Evolutionary conservation across 2,797 vertebrate species (phyloP).

Genomic region (Acanthurus leucopareius): DNA sequence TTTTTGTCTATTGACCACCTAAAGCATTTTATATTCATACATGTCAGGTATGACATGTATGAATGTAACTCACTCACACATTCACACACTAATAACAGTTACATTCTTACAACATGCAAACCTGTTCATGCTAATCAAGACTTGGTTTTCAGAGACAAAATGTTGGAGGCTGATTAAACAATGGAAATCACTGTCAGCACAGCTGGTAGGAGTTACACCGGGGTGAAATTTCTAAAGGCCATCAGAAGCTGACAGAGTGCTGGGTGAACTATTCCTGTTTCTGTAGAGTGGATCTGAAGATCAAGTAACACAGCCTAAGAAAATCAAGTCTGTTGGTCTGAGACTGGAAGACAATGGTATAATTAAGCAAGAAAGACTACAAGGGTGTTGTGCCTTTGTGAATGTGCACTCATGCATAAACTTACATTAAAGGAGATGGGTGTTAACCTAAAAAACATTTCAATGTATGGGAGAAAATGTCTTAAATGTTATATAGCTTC

Average conservation of each 20-base stretch:
- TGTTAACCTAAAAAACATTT: not conserved
- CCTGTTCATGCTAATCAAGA: conserved; percentile 25
- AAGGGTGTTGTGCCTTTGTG: not conserved
- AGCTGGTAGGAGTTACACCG: conserved; percentile 29
- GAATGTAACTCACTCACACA: too few species aligned
- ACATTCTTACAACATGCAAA: too few species aligned
- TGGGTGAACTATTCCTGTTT: conserved; percentile 1
- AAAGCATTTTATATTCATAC: too few species aligned
- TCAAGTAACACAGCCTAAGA: conserved; percentile 7
- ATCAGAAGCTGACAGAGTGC: conserved; percentile 32
- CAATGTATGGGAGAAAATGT: not conserved
- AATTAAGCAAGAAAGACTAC: conserved; percentile 16
- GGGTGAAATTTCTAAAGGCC: conserved; percentile 40
- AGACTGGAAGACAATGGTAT: not conserved
- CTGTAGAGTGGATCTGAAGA: conserved; percentile 10
- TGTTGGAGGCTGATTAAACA: conserved; percentile 3
- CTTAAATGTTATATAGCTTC: too few species aligned
- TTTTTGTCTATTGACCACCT: too few species aligned
- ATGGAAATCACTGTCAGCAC: conserved; percentile 41
- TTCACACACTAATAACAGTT: too few species aligned
- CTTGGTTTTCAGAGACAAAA: conserved; percentile 3
- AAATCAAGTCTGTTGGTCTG: conserved; percentile 14
- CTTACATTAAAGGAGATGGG: not conserved
- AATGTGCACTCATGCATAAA: not conserved
- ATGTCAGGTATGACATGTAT: too few species aligned